A percentile compares a stretch with the other conserved stretches of the same genome.
These are phyloP conservation scores for Lepisosteus osseus DNA, from an alignment of 2,113 vertebrate genomes.

Conservation along the genomic window DNA sequence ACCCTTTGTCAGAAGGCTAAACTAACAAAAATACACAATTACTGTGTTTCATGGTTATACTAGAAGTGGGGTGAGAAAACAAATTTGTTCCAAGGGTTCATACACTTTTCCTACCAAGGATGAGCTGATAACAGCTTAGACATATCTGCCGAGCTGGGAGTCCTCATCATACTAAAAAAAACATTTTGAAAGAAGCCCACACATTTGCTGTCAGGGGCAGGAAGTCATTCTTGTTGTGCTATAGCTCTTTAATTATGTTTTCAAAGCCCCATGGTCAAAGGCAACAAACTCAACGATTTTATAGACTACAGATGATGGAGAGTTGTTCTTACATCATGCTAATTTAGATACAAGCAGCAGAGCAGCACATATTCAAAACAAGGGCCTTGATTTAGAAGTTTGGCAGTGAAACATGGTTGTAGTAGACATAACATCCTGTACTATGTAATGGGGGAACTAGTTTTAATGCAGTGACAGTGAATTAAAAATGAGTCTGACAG, in stretches of 20 bases:
- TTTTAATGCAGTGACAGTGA: slow-evolving; percentile 13
- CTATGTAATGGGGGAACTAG: slow-evolving; percentile 11
- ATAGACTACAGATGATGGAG: slow-evolving; percentile 8
- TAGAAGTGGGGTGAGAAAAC: no score
- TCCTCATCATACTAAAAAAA: not conserved
- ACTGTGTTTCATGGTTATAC: no score
- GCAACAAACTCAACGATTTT: slow-evolving; percentile 10
- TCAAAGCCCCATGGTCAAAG: slow-evolving; percentile 14
- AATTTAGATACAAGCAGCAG: slow-evolving; percentile 7
- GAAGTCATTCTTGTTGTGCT: slow-evolving; percentile 21
- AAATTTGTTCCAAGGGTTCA: not conserved
- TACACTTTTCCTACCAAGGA: not conserved
- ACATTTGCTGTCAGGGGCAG: slow-evolving; percentile 12
- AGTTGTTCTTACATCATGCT: slow-evolving; percentile 7
- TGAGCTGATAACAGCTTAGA: slow-evolving; percentile 14
- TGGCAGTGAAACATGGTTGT: slow-evolving; percentile 1
- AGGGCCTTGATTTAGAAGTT: slow-evolving; percentile 3
- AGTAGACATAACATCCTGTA: slow-evolving; percentile 31
- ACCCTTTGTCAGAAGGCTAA: no score
- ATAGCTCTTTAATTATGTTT: slow-evolving; percentile 25
- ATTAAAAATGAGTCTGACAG: slow-evolving; percentile 10
- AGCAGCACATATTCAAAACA: not conserved
- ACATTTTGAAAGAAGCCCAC: not conserved
- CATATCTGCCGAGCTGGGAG: not conserved
- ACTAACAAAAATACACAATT: no score